Evolutionary conservation across 2,797 vertebrate genomes (phyloP).

Genomic region (Molossus molossus): DNA sequence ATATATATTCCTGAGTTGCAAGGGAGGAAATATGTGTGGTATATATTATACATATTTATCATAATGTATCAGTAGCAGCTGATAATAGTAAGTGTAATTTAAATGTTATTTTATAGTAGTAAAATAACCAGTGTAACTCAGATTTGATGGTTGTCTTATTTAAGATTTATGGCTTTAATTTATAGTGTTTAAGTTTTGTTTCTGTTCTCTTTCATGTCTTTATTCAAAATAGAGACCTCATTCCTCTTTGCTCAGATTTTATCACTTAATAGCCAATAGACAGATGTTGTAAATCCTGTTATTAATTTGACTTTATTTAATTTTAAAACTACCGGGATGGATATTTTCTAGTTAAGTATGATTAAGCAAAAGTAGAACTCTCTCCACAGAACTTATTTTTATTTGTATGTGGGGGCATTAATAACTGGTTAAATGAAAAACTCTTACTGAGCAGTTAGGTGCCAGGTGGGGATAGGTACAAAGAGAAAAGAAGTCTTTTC

Average conservation of each 20-base stretch:
- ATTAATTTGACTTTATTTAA: conserved; percentile 57
- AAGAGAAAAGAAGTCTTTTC: conserved; percentile 51
- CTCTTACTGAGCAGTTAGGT: conserved; percentile 27
- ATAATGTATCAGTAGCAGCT: not conserved
- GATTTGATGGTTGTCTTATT: conserved; percentile 52
- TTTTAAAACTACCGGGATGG: conserved; percentile 34
- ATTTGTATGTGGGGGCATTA: conserved; percentile 5
- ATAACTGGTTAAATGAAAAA: conserved; percentile 55
- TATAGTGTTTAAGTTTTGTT: conserved; percentile 58
- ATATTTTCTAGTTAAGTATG: conserved; percentile 59
- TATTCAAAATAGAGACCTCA: conserved; percentile 48
- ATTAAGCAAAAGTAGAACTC: conserved; percentile 55
- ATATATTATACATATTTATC: not conserved
- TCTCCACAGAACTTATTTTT: conserved; percentile 28
- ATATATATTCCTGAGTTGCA: not conserved
- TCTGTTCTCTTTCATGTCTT: conserved; percentile 57
- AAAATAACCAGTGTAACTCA: conserved; percentile 5
- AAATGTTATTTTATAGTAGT: not conserved
- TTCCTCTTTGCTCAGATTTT: conserved; percentile 37
- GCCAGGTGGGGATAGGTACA: not conserved
- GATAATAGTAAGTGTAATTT: conserved; percentile 46
- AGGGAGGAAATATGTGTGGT: not conserved
- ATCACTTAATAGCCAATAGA: not conserved
- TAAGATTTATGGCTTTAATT: conserved; percentile 53
- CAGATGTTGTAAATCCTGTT: conserved; percentile 39